Conservation (phyloP, 2,113 vertebrate genomes). For the Myiozetetes cayanensis region DNA sequence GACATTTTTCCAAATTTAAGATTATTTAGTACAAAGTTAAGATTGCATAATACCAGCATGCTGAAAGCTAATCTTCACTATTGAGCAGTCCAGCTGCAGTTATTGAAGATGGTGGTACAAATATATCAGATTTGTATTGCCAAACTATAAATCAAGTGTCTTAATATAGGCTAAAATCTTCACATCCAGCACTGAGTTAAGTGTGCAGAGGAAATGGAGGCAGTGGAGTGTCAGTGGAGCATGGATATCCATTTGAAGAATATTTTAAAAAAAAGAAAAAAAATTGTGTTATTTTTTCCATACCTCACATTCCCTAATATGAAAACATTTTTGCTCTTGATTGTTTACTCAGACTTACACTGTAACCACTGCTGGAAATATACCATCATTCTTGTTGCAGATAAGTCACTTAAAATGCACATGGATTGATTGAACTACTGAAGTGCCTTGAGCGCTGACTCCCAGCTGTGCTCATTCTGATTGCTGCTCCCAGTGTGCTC, state of each 20-base stretch:
- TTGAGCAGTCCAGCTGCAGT: neutral
- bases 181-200: neutral
- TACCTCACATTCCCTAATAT: neutral
- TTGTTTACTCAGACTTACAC: constrained; percentile 53
- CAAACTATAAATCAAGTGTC: neutral
- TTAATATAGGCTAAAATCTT: neutral
- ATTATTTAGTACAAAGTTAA: neutral
- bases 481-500: constrained; percentile 12
- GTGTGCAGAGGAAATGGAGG: neutral
- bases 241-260: neutral
- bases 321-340: constrained; percentile 34
- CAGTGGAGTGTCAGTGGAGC: neutral
- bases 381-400: neutral
- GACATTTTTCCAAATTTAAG: neutral
- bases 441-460: constrained; percentile 4
- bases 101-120: neutral
- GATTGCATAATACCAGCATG: neutral
- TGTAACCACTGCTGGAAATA: constrained; percentile 12
- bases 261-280: neutral
- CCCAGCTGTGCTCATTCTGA: constrained; percentile 52
- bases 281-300: neutral
- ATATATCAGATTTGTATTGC: neutral
- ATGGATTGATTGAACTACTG: constrained; percentile 53
- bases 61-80: neutral
- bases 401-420: constrained; percentile 65